phyloP scores from a whole-genome alignment of 2,797 vertebrate genomes.

The Hapalemur alaotrensis region DNA sequence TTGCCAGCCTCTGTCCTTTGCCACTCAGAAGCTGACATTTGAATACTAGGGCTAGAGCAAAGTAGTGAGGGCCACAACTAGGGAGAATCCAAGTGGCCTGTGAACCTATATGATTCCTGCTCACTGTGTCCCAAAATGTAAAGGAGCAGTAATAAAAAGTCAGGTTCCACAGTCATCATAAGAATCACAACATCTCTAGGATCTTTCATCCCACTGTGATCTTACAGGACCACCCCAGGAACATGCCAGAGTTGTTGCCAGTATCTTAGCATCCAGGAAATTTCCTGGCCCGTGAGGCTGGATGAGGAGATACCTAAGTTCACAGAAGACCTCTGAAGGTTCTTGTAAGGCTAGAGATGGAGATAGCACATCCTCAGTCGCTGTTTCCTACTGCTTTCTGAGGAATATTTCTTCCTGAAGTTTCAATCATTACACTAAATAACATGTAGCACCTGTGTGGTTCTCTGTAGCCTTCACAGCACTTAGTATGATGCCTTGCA shows the following conservation, averaged over 20 bases:
- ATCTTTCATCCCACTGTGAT: background rate
- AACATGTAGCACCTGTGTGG: rapidly evolving
- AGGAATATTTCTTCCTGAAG: background rate
- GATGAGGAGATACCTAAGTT: background rate
- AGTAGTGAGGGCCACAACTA: background rate
- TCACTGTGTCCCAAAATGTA: background rate
- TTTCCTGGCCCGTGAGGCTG: background rate
- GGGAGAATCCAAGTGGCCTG: background rate
- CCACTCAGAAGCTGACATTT: background rate
- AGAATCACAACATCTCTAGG: background rate
- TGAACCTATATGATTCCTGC: background rate
- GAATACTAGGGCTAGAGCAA: background rate
- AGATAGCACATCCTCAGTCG: rapidly evolving
- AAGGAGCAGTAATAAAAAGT: background rate
- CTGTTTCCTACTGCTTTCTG: background rate
- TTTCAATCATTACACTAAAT: background rate
- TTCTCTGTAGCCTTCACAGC: background rate
- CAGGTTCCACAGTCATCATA: background rate
- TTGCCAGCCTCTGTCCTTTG: background rate
- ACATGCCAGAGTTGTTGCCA: background rate
- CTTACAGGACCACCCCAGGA: no score
- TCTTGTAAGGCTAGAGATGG: background rate
- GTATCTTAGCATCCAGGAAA: background rate
- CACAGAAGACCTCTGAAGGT: background rate
- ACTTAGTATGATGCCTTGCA: background rate